phyloP scores from a whole-genome alignment of 30 jellyfish, hydroid and myxozoan species.

The Turritopsis rubra region DNA sequence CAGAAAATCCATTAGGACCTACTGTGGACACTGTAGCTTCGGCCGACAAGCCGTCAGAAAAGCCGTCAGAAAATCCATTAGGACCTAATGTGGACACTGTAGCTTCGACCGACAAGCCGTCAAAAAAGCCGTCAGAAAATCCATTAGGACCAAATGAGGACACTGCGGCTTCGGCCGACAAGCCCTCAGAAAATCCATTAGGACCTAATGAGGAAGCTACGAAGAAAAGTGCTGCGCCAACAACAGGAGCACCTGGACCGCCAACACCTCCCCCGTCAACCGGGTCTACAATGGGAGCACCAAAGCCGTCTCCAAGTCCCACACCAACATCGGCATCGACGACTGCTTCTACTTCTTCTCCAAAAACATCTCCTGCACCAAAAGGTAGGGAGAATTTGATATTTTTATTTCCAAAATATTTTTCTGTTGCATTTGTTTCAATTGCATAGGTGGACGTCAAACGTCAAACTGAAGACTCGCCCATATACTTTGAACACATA shows the following conservation, averaged over 20 bases:
- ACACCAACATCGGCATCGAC: conserved; percentile 30
- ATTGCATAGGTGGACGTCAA: not conserved
- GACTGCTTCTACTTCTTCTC: conserved; percentile 13
- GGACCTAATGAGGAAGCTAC: conserved; percentile 40
- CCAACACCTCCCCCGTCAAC: conserved; percentile 24
- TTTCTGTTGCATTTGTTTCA: not conserved
- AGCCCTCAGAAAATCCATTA: conserved; percentile 14
- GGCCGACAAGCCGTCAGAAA: conserved; percentile 15
- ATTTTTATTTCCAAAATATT: not conserved
- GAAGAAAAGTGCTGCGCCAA: conserved; percentile 38
- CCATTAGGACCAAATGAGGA: conserved; percentile 1
- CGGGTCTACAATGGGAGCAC: conserved; percentile 17
- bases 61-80: not conserved
- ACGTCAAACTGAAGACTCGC: not conserved
- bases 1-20: not conserved
- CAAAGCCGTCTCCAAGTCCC: conserved; percentile 21
- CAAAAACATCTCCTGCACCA: conserved; percentile 23
- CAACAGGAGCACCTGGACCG: conserved; percentile 29
- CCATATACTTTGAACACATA: not conserved
- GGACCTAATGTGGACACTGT: conserved; percentile 1
- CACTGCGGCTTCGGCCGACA: conserved; percentile 14
- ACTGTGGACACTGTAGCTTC: not conserved
- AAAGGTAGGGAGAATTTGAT: conserved; percentile 2
- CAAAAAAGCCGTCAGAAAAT: conserved; percentile 12
- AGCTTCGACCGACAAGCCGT: conserved; percentile 9